These are phyloP conservation scores for Bombylius discolor DNA, from an alignment of 2,888 invertebrate species.

Conservation along the genomic window DNA sequence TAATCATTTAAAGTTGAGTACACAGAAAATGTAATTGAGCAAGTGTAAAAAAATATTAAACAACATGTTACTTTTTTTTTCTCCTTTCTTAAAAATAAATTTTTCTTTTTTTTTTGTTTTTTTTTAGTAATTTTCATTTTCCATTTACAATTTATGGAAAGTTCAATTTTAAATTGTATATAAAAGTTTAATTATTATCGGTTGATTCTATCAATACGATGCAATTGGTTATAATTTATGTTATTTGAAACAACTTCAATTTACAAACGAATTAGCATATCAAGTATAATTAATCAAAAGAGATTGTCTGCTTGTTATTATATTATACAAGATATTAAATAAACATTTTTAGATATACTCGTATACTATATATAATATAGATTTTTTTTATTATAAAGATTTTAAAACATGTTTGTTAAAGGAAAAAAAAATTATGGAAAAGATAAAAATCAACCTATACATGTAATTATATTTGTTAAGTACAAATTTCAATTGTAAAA, in stretches of 20 bases:
- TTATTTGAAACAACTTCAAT: background rate
- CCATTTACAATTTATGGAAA: too few relatives aligned
- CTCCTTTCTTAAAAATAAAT: background rate
- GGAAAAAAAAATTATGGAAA: too few relatives aligned
- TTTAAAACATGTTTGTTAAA: too few relatives aligned
- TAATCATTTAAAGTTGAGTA: background rate
- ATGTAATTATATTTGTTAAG: too few relatives aligned
- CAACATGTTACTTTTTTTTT: background rate
- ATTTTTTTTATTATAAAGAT: too few relatives aligned
- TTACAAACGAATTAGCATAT: background rate
- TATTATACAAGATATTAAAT: too few relatives aligned
- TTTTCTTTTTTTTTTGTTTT: too few relatives aligned
- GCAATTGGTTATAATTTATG: background rate
- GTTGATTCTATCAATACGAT: constrained; percentile 1
- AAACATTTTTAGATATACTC: too few relatives aligned
- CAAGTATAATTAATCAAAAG: constrained; percentile 3
- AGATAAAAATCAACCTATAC: too few relatives aligned
- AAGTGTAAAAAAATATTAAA: background rate
- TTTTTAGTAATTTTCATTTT: background rate
- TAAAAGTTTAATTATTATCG: constrained; percentile 6
- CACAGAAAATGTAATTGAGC: background rate
- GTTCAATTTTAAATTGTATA: background rate
- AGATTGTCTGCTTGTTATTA: background rate
- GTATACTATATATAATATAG: too few relatives aligned
- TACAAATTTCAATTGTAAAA: too few relatives aligned